A percentile compares a stretch with the other conserved stretches of the same genome.
These are phyloP conservation scores for Sinhomidia bicolor DNA, from an alignment of 2,888 invertebrate genomes.

Conservation along the genomic window DNA sequence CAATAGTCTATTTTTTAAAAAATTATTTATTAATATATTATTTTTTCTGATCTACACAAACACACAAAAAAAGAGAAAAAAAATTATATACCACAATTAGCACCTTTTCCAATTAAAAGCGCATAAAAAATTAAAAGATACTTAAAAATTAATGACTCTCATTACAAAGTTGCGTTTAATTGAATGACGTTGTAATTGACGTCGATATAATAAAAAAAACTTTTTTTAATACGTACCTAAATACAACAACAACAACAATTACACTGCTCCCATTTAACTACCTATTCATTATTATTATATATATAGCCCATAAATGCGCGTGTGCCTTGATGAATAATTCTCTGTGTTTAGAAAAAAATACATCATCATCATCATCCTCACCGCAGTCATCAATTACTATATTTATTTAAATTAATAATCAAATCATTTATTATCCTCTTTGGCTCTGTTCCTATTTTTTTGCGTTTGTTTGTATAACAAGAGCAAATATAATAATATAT, in stretches of 20 bases:
- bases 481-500: no score
- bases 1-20: background rate
- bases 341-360: background rate
- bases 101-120: constrained; percentile 45
- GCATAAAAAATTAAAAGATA: constrained; percentile 8
- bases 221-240: no score
- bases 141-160: constrained; percentile 23
- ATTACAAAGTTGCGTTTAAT: constrained; percentile 31
- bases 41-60: background rate
- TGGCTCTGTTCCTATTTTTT: background rate
- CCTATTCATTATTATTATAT: background rate
- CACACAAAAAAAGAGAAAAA: background rate
- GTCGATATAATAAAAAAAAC: no score
- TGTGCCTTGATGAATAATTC: background rate
- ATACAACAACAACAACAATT: background rate
- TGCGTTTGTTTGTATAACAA: background rate
- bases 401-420: background rate
- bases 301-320: background rate
- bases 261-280: background rate
- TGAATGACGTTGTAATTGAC: constrained; percentile 32
- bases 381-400: background rate
- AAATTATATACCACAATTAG: constrained; percentile 22
- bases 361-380: no score
- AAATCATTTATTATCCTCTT: background rate
- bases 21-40: background rate